Base-by-base conservation (phyloP, 2,888 invertebrate genomes). In the Luffia ferchaultella region DNA sequence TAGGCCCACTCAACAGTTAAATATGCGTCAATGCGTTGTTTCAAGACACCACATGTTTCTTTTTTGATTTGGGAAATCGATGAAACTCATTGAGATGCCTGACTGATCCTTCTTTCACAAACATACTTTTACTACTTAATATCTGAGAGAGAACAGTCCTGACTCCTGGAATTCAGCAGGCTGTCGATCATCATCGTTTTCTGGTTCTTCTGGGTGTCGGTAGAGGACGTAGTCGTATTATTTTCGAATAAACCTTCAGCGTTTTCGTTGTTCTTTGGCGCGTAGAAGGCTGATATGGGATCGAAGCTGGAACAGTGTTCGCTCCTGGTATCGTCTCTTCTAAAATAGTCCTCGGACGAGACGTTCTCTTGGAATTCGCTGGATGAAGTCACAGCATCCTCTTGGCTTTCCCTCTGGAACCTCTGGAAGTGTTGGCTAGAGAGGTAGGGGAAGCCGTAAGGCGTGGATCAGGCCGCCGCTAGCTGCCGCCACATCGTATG, bases 401-500 rank as follows among this genome's bases (percentile, higher is more conserved):
- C 82, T 60, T 71, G 75, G 51, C 67, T 60, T 53, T 57, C 60
- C 64, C 79, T 62, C 57, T 73, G 74, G 63, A 78, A 73, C 52
- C 69, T 65, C 67, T 82, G 76, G 70, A 83, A 75, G 57, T 79
- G 75, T 72, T 79, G 82, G 70, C 75, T 71, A 51, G 82, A 75
- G 69, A 84, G 73, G 66, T 84, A 84, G 70, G 84, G 78, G 69
- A 83, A 77, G 79, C 83, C 83, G 82, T 84, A 84, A 47, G 85
- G 79, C 85, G 88, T 85, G 79, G 88, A 88, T 88, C 89, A 89
- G 76, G 89, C 88, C 76, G 89, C 88, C 80, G 89, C 89, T 73
- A 90, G 85, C 85, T 90, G 90, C 80, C 90, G 86, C 89, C 90
- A 90, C 85, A 90, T 88, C 79, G 89, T 87, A 87, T 88, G 92